Evolutionary conservation across 2,888 invertebrate genomes (phyloP).

Genomic region (Stenichneumon culpator): DNA sequence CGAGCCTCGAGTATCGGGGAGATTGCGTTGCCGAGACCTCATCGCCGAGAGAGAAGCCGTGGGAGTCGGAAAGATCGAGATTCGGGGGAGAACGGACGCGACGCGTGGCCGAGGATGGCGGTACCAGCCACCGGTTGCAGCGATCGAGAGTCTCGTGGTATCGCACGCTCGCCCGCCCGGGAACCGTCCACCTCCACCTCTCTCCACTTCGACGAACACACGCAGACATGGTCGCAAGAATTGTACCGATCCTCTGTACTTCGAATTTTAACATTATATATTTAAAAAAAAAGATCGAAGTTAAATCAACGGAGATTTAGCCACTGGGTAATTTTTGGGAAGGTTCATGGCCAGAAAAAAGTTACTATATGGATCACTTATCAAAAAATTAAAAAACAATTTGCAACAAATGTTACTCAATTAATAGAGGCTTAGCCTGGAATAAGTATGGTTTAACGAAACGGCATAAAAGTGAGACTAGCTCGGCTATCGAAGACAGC

Average conservation of each 20-base stretch:
- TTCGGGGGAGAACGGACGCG: slow-evolving; percentile 59
- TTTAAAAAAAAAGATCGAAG: background rate
- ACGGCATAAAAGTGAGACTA: background rate
- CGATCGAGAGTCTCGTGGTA: slow-evolving; percentile 67
- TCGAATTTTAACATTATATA: background rate
- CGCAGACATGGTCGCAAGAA: slow-evolving; percentile 1
- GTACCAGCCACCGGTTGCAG: slow-evolving; percentile 83
- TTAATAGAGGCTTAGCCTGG: background rate
- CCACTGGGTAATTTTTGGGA: no score
- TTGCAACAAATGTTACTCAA: background rate
- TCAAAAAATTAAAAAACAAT: background rate
- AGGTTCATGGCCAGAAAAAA: background rate
- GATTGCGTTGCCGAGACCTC: slow-evolving; percentile 57
- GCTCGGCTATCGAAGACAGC: slow-evolving; percentile 21
- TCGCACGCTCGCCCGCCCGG: slow-evolving; percentile 49
- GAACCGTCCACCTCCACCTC: slow-evolving; percentile 49
- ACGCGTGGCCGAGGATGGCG: slow-evolving; percentile 82
- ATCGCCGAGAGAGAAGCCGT: slow-evolving; percentile 71
- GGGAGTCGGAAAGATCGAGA: slow-evolving; percentile 76
- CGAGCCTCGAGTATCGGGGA: slow-evolving; percentile 18
- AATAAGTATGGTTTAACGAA: slow-evolving; percentile 4
- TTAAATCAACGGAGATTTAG: background rate
- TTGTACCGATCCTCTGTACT: background rate
- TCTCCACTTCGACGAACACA: slow-evolving; percentile 8
- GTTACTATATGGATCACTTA: background rate